A percentile compares a stretch with the other conserved stretches of the same genome.
These are phyloP conservation scores for Nesoenas mayeri DNA, from an alignment of 2,113 vertebrate genomes.

Conservation along the genomic window DNA sequence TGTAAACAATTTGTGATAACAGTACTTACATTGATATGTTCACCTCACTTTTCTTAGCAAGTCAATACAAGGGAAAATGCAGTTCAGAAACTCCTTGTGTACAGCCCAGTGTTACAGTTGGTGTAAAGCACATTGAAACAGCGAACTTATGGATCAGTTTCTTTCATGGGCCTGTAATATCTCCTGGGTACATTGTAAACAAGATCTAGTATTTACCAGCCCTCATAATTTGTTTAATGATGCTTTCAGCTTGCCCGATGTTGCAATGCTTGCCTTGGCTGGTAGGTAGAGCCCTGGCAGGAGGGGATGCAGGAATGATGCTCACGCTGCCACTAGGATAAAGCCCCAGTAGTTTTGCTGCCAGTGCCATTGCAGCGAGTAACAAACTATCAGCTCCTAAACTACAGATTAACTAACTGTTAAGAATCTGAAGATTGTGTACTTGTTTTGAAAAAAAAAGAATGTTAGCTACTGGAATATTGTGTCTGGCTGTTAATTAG, in stretches of 20 bases:
- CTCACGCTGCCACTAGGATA: rapidly evolving
- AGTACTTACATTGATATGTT: neutral
- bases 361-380: too few relatives aligned
- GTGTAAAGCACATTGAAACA: neutral
- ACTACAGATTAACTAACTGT: neutral
- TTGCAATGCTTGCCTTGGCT: neutral
- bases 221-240: neutral
- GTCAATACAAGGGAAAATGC: neutral
- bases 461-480: neutral
- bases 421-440: too few relatives aligned
- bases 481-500: neutral
- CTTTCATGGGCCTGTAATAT: neutral
- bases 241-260: neutral
- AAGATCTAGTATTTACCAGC: neutral
- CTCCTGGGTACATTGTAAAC: neutral
- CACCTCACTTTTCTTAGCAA: neutral
- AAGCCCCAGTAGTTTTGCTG: neutral
- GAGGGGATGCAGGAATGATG: rapidly evolving
- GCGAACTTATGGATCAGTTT: neutral
- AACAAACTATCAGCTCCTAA: neutral
- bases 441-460: neutral
- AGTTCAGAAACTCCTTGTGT: neutral
- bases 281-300: too few relatives aligned
- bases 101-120: neutral
- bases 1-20: too few relatives aligned